phyloP scores from a whole-genome alignment of 2,888 invertebrate species.

The Acleris laterana region DNA sequence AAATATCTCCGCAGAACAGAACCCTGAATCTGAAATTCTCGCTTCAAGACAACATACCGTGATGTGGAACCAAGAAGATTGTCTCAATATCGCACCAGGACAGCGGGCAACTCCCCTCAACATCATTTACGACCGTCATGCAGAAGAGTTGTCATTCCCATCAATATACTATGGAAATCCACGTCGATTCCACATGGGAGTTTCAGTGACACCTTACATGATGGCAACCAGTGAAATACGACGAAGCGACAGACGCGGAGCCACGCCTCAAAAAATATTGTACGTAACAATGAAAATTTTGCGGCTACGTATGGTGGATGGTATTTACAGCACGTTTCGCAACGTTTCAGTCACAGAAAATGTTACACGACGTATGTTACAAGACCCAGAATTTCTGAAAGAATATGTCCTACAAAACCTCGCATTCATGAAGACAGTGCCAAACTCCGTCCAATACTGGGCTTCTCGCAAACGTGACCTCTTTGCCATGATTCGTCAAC shows the following conservation, averaged over 20 bases:
- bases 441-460: slow-evolving; percentile 64
- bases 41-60: slow-evolving; percentile 50
- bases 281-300: slow-evolving; percentile 64
- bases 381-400: slow-evolving; percentile 51
- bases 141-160: slow-evolving; percentile 65
- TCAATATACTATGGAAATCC: slow-evolving; percentile 58
- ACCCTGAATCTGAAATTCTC: slow-evolving; percentile 46
- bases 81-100: slow-evolving; percentile 51
- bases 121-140: slow-evolving; percentile 58
- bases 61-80: slow-evolving; percentile 54
- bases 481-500: slow-evolving; percentile 54
- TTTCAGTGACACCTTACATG: slow-evolving; percentile 56
- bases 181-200: slow-evolving; percentile 47
- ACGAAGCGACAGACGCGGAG: slow-evolving; percentile 58
- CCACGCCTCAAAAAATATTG: slow-evolving; percentile 54
- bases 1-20: slow-evolving; percentile 37
- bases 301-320: slow-evolving; percentile 47
- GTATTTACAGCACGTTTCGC: slow-evolving; percentile 47
- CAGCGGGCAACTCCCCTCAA: slow-evolving; percentile 47
- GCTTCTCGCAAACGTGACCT: slow-evolving; percentile 50
- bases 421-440: slow-evolving; percentile 56
- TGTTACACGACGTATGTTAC: slow-evolving; percentile 49
- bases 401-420: slow-evolving; percentile 49
- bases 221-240: slow-evolving; percentile 60
- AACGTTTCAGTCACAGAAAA: slow-evolving; percentile 45